Conservation (phyloP, 1,140 invertebrate species). For the Oryzaephilus surinamensis region DNA sequence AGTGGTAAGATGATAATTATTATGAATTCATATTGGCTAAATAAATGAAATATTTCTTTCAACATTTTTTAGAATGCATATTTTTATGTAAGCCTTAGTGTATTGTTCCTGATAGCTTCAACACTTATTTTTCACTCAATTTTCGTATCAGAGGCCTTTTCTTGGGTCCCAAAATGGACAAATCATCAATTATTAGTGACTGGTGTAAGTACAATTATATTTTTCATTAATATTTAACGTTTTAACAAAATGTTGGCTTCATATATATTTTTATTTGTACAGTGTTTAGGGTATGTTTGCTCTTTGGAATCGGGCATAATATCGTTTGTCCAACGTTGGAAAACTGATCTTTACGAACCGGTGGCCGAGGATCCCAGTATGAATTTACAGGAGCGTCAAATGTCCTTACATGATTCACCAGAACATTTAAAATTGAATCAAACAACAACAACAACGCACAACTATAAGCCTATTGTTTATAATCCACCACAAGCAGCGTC, state of each 20-base stretch:
- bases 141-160: conserved; percentile 51
- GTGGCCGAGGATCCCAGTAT: conserved; percentile 34
- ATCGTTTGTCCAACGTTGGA: conserved; percentile 31
- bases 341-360: conserved; percentile 28
- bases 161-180: conserved; percentile 47
- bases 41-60: conserved; percentile 3
- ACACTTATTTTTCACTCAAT: conserved; percentile 53
- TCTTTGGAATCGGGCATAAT: conserved; percentile 32
- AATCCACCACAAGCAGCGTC: conserved; percentile 25
- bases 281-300: conserved; percentile 35
- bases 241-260: neutral
- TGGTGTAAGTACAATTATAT: conserved; percentile 26
- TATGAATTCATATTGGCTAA: neutral
- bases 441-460: conserved; percentile 34
- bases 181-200: conserved; percentile 34
- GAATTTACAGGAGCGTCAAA: conserved; percentile 30
- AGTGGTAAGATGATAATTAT: conserved; percentile 49
- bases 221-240: neutral
- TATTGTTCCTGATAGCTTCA: conserved; percentile 51
- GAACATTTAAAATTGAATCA: conserved; percentile 27
- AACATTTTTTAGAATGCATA: conserved; percentile 45
- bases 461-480: conserved; percentile 32
- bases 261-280: too few species aligned
- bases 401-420: conserved; percentile 22
- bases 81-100: conserved; percentile 52